phyloP scores from a whole-genome alignment of 2,888 invertebrate species.

The Caradrina kadenii region DNA sequence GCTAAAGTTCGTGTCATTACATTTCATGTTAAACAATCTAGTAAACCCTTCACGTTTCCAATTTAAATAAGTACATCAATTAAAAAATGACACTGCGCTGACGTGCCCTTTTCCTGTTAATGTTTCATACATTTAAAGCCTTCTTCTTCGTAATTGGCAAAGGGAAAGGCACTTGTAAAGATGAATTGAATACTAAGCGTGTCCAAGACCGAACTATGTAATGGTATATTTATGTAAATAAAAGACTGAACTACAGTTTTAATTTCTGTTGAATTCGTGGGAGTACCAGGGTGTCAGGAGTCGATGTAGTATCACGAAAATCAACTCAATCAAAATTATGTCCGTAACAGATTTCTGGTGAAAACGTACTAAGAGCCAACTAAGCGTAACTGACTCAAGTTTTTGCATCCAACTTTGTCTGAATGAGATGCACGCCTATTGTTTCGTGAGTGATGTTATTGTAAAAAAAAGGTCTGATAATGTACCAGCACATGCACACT shows the following conservation, averaged over 20 bases:
- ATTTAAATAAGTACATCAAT: conserved; percentile 22
- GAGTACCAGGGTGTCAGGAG: conserved; percentile 32
- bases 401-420: conserved; percentile 45
- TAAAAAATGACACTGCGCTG: conserved; percentile 24
- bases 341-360: conserved; percentile 33
- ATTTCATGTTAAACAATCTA: conserved; percentile 13
- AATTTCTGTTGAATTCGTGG: conserved; percentile 16
- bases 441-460: conserved; percentile 63
- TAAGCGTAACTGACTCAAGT: conserved; percentile 28
- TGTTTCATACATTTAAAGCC: conserved; percentile 29
- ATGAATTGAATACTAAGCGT: conserved; percentile 48
- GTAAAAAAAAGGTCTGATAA: conserved; percentile 71
- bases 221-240: conserved; percentile 47
- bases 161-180: conserved; percentile 1
- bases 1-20: background rate
- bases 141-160: conserved; percentile 34
- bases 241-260: conserved; percentile 24
- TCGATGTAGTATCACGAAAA: conserved; percentile 27
- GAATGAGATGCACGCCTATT: conserved; percentile 67
- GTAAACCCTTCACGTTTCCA: conserved; percentile 26
- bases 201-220: conserved; percentile 20
- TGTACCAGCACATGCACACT: conserved; percentile 49
- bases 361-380: conserved; percentile 15
- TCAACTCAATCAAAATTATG: conserved; percentile 20
- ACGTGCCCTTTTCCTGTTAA: conserved; percentile 31